These are phyloP conservation scores for Erpornis zantholeuca DNA, from an alignment of 2,113 vertebrate species.

Conservation along the genomic window DNA sequence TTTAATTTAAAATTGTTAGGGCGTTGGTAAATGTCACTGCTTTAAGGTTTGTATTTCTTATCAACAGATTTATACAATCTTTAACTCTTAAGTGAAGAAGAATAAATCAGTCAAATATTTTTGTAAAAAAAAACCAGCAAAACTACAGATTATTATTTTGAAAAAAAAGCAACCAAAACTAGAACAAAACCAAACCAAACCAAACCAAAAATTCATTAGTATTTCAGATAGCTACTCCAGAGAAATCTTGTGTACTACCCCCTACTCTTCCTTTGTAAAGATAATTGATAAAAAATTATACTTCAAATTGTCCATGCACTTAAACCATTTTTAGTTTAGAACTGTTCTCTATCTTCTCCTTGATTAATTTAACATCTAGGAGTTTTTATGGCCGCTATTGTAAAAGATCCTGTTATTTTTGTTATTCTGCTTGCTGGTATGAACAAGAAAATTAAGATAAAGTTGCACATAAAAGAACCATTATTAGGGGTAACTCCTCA, in stretches of 20 bases:
- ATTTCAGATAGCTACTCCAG: background rate
- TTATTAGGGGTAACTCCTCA: background rate
- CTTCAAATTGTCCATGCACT: background rate
- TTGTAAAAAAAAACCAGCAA: background rate
- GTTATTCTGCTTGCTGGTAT: background rate
- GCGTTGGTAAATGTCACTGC: fast-evolving
- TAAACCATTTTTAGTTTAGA: background rate
- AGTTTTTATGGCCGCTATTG: background rate
- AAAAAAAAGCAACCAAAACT: background rate
- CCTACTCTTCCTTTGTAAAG: background rate
- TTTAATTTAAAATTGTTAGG: background rate
- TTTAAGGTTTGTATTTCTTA: background rate
- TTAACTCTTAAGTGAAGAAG: background rate
- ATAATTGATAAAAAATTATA: background rate
- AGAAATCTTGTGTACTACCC: background rate
- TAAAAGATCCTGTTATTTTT: background rate
- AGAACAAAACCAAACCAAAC: background rate
- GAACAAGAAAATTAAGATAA: background rate
- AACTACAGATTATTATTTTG: background rate
- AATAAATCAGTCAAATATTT: background rate
- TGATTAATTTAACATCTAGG: background rate
- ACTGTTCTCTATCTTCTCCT: background rate
- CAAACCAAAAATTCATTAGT: fast-evolving
- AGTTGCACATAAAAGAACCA: background rate
- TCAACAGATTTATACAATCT: background rate